Conservation (phyloP, 1,140 invertebrate species). For the Phymastichus coffea region DNA sequence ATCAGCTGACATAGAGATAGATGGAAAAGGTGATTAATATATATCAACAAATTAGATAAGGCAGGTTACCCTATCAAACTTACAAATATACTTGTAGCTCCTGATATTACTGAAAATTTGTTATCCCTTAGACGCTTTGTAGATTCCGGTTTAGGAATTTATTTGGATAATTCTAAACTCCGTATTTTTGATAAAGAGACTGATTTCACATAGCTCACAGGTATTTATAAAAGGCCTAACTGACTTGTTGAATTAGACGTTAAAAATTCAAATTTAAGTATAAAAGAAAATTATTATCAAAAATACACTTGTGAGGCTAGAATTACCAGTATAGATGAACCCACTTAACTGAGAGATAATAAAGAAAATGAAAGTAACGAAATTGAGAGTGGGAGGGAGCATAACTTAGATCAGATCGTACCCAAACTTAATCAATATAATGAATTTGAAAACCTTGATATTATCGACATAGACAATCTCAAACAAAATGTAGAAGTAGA, state of each 20-base stretch:
- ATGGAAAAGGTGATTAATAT: slow-evolving; percentile 20
- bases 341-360: not conserved
- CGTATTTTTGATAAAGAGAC: not conserved
- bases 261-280: no score
- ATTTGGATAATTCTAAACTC: not conserved
- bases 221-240: slow-evolving; percentile 7
- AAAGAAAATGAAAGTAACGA: not conserved
- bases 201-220: not conserved
- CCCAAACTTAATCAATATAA: no score
- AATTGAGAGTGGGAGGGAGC: slow-evolving; percentile 23
- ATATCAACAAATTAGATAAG: no score
- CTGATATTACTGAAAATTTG: slow-evolving; percentile 23
- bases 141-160: slow-evolving; percentile 12
- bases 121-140: slow-evolving; percentile 27
- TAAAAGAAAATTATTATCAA: not conserved
- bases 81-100: slow-evolving; percentile 10
- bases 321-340: not conserved
- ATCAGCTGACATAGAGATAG: slow-evolving; percentile 23
- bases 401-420: not conserved
- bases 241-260: no score
- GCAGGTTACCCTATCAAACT: no score
- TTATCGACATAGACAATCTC: not conserved
- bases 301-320: slow-evolving; percentile 17
- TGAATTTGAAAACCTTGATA: no score
- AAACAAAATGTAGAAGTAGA: not conserved